These are phyloP conservation scores for Phylloscopus whistleri DNA, from an alignment of 2,113 vertebrate species.

Conservation along the genomic window DNA sequence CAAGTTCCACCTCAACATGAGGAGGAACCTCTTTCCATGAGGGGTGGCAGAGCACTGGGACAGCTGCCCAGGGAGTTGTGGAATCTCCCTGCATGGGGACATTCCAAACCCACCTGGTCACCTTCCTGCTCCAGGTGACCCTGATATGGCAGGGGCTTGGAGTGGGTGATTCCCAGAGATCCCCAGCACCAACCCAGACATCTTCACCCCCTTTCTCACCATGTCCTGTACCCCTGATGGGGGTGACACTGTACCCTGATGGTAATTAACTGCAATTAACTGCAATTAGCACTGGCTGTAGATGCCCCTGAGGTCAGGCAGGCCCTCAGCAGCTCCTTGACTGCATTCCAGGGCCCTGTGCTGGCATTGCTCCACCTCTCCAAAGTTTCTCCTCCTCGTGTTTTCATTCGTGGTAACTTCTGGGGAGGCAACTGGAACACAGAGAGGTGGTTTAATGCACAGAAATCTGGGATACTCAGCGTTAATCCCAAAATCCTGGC, in stretches of 20 bases:
- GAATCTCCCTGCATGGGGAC: neutral
- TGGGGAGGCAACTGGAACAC: neutral
- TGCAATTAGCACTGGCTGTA: neutral
- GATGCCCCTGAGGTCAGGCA: neutral
- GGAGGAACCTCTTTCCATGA: neutral
- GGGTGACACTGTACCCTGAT: neutral
- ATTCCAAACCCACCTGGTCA: neutral
- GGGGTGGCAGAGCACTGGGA: neutral
- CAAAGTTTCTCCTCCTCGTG: neutral
- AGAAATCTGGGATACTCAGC: neutral
- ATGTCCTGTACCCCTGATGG: neutral
- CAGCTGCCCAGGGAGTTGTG: neutral
- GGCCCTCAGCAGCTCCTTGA: neutral
- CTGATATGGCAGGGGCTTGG: neutral
- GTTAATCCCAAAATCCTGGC: neutral
- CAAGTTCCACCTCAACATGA: neutral
- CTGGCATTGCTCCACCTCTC: neutral
- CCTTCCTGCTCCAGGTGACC: neutral
- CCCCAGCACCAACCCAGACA: neutral
- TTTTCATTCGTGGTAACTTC: neutral
- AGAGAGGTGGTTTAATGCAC: neutral
- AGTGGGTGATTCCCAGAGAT: neutral
- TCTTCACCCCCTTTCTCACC: neutral
- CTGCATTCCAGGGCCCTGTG: neutral
- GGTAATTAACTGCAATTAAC: neutral